Evolutionary conservation across 2,888 invertebrate species (phyloP).

Genomic region (Uropetala carovei): DNA sequence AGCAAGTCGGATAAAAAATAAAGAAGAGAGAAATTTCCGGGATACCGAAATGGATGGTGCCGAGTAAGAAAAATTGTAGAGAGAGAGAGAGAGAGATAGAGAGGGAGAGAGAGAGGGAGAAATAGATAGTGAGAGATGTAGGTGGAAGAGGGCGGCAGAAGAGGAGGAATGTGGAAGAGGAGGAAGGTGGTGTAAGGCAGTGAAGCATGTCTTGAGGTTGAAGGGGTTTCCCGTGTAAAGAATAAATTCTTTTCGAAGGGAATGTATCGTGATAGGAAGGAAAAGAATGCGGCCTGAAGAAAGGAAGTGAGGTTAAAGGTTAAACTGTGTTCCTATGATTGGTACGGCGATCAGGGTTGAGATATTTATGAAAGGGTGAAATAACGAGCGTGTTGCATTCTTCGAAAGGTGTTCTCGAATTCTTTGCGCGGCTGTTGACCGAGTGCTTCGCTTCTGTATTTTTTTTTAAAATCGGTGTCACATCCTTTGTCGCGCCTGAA

Average conservation of each 20-base stretch:
- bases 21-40: no score
- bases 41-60: neutral
- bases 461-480: conserved; percentile 13
- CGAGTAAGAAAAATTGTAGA: neutral
- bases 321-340: conserved; percentile 47
- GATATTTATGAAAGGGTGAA: neutral
- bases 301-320: conserved; percentile 19
- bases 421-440: neutral
- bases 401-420: neutral
- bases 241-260: conserved; percentile 24
- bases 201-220: neutral
- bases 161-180: neutral
- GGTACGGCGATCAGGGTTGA: conserved; percentile 8
- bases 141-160: neutral
- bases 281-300: conserved; percentile 20
- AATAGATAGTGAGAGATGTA: neutral
- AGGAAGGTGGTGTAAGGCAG: neutral
- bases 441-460: conserved; percentile 26
- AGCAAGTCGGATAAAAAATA: no score
- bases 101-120: neutral
- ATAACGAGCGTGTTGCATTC: neutral
- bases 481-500: neutral
- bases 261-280: neutral
- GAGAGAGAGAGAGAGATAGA: no score
- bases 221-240: conserved; percentile 10